Base-by-base conservation (phyloP, 2,113 vertebrate species). In the Eolophus roseicapilla region DNA sequence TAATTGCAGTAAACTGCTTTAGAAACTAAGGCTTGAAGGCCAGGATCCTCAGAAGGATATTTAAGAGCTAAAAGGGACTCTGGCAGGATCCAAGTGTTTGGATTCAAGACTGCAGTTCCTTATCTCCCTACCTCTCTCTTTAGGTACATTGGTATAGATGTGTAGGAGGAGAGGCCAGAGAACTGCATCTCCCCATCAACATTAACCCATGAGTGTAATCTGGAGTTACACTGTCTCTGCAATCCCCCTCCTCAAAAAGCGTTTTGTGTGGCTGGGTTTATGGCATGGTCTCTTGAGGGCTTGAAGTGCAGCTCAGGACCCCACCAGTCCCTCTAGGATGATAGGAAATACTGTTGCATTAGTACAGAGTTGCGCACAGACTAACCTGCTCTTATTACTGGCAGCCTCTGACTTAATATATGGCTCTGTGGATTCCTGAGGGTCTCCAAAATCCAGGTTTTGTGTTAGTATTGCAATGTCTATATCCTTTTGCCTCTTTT, bases 291-390 rank as follows among this genome's bases (percentile, higher is more conserved):
- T 52, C 68, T 11, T 6, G 10, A 44, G 39, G 13, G 29, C 49
- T 35, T 86, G 63, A 28, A 62, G 41, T 6, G 50, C 46, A 11
- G 35, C 37, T 46, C 69, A 46, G 46, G 46, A 35, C 19, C 29
- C 7, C 29, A 1, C 3, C 17, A 27, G 2, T 4, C 7, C 13
- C 23, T 35, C 43, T 47, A 25, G 21, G 33, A 37, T 2, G 1
- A 28, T 14, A 35, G 31, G 27, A 68, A 67, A 82, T 44, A 37
- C 13, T 16, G 7, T 19, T 44, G 14, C 24, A 28, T 39, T 29
- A 52, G 35, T 8, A 76, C 24, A 43, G 64, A 82, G 43, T 77
- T 81, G n/a, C 50, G n/a, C 64, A 63, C 9, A 50, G 35, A 8
- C 31, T 59, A 69, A 8, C 27, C 67, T 77, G n/a, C 37, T 81